A percentile compares a stretch with the other conserved stretches of the same genome.
Evolutionary conservation across 2,797 vertebrate genomes (phyloP).

Genomic region (Phoeniculus purpureus): DNA sequence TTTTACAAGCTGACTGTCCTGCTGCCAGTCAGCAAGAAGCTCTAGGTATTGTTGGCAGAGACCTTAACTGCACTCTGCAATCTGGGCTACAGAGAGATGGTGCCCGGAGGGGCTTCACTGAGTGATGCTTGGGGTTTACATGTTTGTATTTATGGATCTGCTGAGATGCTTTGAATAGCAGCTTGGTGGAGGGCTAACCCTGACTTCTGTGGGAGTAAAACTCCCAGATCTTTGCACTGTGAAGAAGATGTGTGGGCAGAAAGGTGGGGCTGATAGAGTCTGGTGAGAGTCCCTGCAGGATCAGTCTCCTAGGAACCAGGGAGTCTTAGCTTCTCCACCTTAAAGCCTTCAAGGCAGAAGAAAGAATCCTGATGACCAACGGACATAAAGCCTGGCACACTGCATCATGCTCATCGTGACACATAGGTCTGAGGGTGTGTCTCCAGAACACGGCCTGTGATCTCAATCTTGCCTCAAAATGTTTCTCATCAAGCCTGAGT

Average conservation of each 20-base stretch:
- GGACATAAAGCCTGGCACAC: rapidly evolving
- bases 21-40: neutral
- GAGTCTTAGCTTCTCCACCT: neutral
- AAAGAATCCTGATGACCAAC: neutral
- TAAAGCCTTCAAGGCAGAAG: neutral
- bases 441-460: neutral
- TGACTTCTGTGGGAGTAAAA: neutral
- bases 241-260: neutral
- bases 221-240: neutral
- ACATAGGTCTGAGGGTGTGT: rapidly evolving
- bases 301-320: neutral
- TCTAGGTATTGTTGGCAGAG: neutral
- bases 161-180: neutral
- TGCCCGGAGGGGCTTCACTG: neutral
- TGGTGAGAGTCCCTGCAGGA: neutral
- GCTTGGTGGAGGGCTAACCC: neutral
- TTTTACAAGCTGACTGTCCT: neutral
- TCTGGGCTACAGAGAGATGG: neutral
- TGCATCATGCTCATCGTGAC: rapidly evolving
- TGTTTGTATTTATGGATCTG: neutral
- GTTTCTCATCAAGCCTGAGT: neutral
- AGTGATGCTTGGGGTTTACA: neutral
- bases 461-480: neutral
- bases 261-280: neutral
- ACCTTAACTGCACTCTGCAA: rapidly evolving